Evolutionary conservation across 37 sponge, comb jelly and placozoan species (phyloP), one percentile per base, ranked within the genome.

Genomic region (Cladorhizidae sp.): DNA sequence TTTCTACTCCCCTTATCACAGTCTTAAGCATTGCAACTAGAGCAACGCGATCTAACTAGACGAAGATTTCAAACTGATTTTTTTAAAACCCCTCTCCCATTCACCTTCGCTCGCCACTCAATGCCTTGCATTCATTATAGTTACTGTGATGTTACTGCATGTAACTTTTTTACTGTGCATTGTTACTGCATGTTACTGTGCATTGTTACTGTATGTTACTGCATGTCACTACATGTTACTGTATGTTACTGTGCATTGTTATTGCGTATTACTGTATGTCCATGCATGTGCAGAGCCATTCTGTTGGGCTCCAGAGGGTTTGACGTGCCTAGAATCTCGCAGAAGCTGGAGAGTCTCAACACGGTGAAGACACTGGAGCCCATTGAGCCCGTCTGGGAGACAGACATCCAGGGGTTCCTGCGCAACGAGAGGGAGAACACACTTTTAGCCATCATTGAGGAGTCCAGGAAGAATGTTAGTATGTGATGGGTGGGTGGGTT

Each of bases 351-450:
- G 76, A 88, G 76, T 36, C 77, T 98, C 38, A 93, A 95, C 76
- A 88, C 98, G 2, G 90, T 94, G 42, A 95, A 89, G 65, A 95
- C 85, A 33, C 85, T 95, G 36, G 98, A 98, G 70, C 95, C 93
- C 15, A 80, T 92, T 31, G 93, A 92, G 67, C 88, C 93, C 67
- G 89, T 88, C 2, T 76, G 80, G 81, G 93, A 92, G 70, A 92
- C 93, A 41, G 93, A 92, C 65, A 88, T 92, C 21, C 85, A 89
- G 76, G 98, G 99, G 0, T 98, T 98, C 78, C 85, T 98, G 12
- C 73, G 82, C 15, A 93, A 94, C 63, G 99, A 96, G 77, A 56
- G 93, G 40, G 95, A 98, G 72, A 96, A 98, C 72, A 96, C 95
- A 2, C 82, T 98, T 1, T 75, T 98, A 29, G 72, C 97, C 28